phyloP scores from a whole-genome alignment of 2,888 invertebrate species.

The Crossocerus cetratus region DNA sequence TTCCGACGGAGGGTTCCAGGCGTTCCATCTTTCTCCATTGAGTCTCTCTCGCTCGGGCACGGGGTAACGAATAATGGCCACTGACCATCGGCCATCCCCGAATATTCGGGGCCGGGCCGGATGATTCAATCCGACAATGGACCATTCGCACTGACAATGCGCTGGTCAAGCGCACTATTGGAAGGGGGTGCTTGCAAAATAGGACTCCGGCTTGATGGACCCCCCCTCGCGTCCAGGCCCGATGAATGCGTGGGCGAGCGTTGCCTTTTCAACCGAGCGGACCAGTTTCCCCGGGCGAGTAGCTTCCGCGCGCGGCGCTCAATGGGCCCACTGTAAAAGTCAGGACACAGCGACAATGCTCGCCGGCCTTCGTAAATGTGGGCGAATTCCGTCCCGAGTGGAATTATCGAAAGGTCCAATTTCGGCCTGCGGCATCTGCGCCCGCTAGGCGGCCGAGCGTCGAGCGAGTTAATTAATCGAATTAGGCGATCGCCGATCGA shows the following conservation, averaged over 20 bases:
- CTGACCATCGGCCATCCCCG: slow-evolving; percentile 72
- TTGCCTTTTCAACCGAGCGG: slow-evolving; percentile 45
- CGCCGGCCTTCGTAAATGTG: too few relatives aligned
- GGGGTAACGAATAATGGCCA: slow-evolving; percentile 67
- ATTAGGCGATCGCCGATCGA: slow-evolving; percentile 71
- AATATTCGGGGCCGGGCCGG: slow-evolving; percentile 66
- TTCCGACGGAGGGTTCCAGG: slow-evolving; percentile 8
- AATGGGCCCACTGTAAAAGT: neutral
- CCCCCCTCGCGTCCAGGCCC: slow-evolving; percentile 28
- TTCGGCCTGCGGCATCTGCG: neutral
- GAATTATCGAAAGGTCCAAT: neutral
- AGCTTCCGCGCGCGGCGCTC: neutral
- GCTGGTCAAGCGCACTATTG: slow-evolving; percentile 70
- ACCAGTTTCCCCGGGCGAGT: slow-evolving; percentile 25
- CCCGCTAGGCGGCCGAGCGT: slow-evolving; percentile 60
- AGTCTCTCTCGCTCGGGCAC: slow-evolving; percentile 26
- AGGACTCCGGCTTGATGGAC: slow-evolving; percentile 52
- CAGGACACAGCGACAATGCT: too few relatives aligned
- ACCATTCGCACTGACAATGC: slow-evolving; percentile 71
- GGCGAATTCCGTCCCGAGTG: neutral
- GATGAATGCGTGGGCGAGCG: slow-evolving; percentile 62
- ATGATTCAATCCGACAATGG: slow-evolving; percentile 76
- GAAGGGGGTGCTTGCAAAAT: slow-evolving; percentile 61
- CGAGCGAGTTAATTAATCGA: slow-evolving; percentile 74
- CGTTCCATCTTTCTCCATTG: neutral